phyloP scores from a whole-genome alignment of 2,888 invertebrate genomes.

The Mythimna loreyi region DNA sequence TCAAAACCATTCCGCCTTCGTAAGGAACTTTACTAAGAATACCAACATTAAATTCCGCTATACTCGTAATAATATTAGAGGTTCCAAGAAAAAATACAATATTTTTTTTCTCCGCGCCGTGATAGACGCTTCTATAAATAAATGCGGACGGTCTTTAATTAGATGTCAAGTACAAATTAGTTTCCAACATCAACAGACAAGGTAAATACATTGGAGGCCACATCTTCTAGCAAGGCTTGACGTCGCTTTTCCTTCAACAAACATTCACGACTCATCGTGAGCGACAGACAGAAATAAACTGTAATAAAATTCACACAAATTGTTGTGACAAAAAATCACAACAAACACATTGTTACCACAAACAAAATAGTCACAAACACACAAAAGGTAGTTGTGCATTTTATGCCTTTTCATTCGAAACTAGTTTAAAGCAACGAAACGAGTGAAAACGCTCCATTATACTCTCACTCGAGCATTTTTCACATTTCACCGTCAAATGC shows the following conservation, averaged over 20 bases:
- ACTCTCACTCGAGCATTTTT: conserved; percentile 30
- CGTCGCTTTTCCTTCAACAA: conserved; percentile 6
- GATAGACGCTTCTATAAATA: neutral
- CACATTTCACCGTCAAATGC: conserved; percentile 44
- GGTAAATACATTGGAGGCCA: conserved; percentile 13
- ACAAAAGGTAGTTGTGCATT: conserved; percentile 37
- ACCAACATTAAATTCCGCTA: too few species aligned
- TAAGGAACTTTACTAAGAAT: neutral
- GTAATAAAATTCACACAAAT: conserved; percentile 12
- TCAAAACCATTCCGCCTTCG: too few species aligned
- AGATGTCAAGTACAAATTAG: neutral
- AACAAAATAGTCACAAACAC: conserved; percentile 27
- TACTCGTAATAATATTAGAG: neutral
- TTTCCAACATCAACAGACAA: neutral
- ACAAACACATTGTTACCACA: conserved; percentile 28
- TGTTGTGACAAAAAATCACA: neutral
- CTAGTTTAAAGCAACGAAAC: conserved; percentile 32
- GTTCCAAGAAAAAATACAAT: neutral
- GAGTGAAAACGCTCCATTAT: conserved; percentile 37
- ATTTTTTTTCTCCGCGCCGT: neutral
- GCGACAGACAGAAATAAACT: conserved; percentile 4
- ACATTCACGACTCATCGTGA: conserved; percentile 6
- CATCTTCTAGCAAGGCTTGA: conserved; percentile 21
- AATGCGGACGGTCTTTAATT: neutral
- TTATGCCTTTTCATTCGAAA: conserved; percentile 43